Conservation (phyloP, 2,888 invertebrate genomes). For the Tridacna crocea region DNA sequence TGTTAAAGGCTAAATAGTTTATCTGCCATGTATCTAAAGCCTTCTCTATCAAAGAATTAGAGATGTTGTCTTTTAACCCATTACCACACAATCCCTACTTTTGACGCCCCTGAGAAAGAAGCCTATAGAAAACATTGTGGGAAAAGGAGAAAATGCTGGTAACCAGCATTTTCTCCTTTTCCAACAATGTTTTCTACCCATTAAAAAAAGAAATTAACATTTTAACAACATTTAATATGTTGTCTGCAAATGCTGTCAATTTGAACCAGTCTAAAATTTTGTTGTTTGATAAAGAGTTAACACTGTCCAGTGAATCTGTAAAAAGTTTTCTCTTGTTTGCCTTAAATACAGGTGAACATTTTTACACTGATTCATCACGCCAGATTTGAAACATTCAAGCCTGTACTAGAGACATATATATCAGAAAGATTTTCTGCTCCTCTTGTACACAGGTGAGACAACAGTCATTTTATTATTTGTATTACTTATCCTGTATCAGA, state of each 20-base stretch:
- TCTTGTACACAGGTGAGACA: constrained; percentile 93
- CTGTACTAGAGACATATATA: constrained; percentile 97
- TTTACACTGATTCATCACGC: constrained; percentile 95
- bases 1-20: neutral
- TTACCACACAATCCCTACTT: no score
- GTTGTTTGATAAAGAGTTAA: no score
- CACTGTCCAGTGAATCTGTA: no score
- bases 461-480: constrained; percentile 45
- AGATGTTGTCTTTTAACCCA: no score
- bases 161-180: neutral
- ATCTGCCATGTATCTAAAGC: no score
- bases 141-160: neutral
- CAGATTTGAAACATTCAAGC: constrained; percentile 96
- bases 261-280: no score
- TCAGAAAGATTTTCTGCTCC: constrained; percentile 97
- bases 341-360: constrained; percentile 88
- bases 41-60: neutral
- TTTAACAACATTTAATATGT: no score
- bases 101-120: no score
- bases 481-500: neutral
- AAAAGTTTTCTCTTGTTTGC: neutral
- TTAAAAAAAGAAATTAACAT: no score
- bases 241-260: no score
- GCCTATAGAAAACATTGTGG: neutral
- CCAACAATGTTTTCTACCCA: neutral